These are phyloP conservation scores for Microcebus murinus DNA, from an alignment of 2,113 vertebrate genomes.

Conservation along the genomic window DNA sequence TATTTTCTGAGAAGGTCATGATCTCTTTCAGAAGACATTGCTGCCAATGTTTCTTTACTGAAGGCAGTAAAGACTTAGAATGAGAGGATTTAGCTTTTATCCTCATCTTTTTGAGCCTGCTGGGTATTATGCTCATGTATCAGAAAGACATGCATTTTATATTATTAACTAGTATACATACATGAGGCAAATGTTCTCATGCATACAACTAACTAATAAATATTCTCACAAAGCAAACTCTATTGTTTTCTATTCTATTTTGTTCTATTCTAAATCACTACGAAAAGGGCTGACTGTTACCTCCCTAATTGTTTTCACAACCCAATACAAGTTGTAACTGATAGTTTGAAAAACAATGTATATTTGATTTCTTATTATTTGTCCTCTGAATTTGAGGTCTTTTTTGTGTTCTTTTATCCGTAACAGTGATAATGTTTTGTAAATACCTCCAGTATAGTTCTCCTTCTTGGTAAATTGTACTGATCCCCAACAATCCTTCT, in stretches of 20 bases:
- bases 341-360: not conserved
- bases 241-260: not conserved
- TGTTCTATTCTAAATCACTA: not conserved
- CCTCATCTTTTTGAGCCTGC: not conserved
- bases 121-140: not conserved
- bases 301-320: not conserved
- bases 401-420: not conserved
- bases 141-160: not conserved
- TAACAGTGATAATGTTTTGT: not conserved
- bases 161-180: not conserved
- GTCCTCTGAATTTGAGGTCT: not conserved
- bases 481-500: not conserved
- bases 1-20: not conserved
- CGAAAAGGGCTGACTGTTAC: not conserved
- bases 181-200: not conserved
- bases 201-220: not conserved
- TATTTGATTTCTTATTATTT: slow-evolving; percentile 26
- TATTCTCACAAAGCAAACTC: not conserved
- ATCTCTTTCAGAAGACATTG: not conserved
- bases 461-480: not conserved
- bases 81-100: not conserved
- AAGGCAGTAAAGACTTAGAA: not conserved
- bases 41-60: not conserved
- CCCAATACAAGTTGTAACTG: not conserved
- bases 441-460: not conserved